These are phyloP conservation scores for Acronicta alni DNA, from an alignment of 2,888 invertebrate genomes.

Conservation along the genomic window DNA sequence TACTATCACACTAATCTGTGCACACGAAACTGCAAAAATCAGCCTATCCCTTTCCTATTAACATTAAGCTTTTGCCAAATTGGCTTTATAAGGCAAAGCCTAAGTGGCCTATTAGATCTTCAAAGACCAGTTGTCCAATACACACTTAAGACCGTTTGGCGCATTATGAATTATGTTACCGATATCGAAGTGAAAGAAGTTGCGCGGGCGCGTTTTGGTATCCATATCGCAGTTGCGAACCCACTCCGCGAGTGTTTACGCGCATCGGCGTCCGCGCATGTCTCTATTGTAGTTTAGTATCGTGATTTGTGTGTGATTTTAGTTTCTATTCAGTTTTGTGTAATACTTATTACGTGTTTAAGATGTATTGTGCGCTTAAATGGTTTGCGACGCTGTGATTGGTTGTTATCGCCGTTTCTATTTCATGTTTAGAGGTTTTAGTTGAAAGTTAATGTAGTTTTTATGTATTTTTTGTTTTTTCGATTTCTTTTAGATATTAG, in stretches of 20 bases:
- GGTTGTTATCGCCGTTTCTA: conserved; percentile 14
- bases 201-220: conserved; percentile 65
- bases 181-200: conserved; percentile 81
- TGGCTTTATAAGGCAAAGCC: no score
- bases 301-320: conserved; percentile 50
- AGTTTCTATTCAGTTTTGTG: conserved; percentile 40
- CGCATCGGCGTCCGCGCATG: conserved; percentile 67
- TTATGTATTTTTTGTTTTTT: not conserved
- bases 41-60: no score
- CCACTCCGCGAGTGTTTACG: conserved; percentile 75
- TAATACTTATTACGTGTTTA: conserved; percentile 34
- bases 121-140: conserved; percentile 34
- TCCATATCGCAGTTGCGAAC: conserved; percentile 72
- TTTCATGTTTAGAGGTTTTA: conserved; percentile 8
- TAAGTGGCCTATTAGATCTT: not conserved
- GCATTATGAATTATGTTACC: conserved; percentile 49
- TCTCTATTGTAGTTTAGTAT: conserved; percentile 47
- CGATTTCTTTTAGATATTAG: not conserved
- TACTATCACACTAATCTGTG: no score
- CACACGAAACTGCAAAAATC: no score
- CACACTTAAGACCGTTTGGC: conserved; percentile 45
- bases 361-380: conserved; percentile 31
- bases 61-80: no score
- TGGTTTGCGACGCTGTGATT: conserved; percentile 33
- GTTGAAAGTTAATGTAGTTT: conserved; percentile 4